These are phyloP conservation scores for Chauna torquata DNA, from an alignment of 2,113 vertebrate species.

Conservation along the genomic window DNA sequence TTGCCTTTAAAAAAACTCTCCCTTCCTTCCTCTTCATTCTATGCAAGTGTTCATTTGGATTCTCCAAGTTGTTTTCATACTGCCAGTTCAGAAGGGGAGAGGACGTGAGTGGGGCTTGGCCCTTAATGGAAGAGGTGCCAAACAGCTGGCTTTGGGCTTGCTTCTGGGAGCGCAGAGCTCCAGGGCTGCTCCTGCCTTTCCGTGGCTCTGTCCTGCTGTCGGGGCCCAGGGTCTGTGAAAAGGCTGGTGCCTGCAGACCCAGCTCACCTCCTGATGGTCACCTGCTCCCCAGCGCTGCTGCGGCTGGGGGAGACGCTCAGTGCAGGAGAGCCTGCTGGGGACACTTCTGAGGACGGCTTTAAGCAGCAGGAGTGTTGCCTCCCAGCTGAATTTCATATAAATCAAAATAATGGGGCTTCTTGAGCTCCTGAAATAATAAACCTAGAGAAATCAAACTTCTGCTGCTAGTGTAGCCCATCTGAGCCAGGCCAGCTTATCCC, in stretches of 20 bases:
- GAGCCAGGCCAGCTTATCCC: neutral
- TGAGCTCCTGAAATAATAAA: neutral
- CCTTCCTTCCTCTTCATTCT: neutral
- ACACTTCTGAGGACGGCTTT: neutral
- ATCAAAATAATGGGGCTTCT: neutral
- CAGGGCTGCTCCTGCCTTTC: neutral
- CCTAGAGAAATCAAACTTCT: neutral
- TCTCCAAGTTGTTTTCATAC: neutral
- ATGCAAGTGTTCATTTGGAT: accelerated
- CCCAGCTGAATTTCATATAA: too few relatives aligned
- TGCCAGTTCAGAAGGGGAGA: neutral
- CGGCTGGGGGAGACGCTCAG: neutral
- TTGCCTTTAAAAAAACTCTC: neutral
- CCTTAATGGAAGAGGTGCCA: neutral
- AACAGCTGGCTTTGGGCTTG: neutral
- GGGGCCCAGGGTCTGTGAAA: neutral
- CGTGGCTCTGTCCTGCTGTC: neutral
- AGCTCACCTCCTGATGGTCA: neutral
- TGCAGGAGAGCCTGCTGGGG: neutral
- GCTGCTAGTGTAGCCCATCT: neutral
- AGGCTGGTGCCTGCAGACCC: neutral
- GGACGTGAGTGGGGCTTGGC: neutral
- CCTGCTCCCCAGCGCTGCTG: neutral
- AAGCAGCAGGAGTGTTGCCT: neutral
- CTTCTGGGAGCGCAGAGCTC: neutral